Evolutionary conservation across 2,888 invertebrate species (phyloP).

Genomic region (Cosmia trapezina): DNA sequence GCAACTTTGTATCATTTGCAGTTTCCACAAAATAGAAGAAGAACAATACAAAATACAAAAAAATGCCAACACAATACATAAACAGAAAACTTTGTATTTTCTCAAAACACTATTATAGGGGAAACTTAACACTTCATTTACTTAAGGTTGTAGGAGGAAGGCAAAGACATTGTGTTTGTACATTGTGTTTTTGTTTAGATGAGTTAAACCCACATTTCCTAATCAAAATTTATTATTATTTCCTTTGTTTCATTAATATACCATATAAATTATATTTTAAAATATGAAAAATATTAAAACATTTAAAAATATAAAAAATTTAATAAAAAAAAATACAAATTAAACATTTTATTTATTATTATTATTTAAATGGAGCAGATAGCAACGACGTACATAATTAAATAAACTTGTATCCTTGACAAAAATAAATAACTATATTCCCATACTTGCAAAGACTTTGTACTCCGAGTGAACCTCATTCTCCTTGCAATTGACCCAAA

Average conservation of each 20-base stretch:
- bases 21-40: slow-evolving; percentile 8
- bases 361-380: slow-evolving; percentile 31
- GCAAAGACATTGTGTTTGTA: no score
- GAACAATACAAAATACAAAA: slow-evolving; percentile 28
- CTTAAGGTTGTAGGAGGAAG: no score
- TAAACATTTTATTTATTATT: no score
- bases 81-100: slow-evolving; percentile 45
- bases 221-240: no score
- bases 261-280: no score
- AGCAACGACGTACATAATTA: not conserved
- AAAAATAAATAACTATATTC: slow-evolving; percentile 38
- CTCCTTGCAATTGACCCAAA: slow-evolving; percentile 24
- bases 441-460: slow-evolving; percentile 20
- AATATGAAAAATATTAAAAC: no score
- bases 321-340: no score
- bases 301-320: no score
- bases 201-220: no score
- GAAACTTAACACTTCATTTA: slow-evolving; percentile 39
- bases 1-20: slow-evolving; percentile 12
- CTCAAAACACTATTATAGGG: slow-evolving; percentile 13
- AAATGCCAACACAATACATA: slow-evolving; percentile 13
- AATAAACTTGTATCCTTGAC: not conserved
- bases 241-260: no score
- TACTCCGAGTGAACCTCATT: not conserved
- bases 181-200: no score